Conservation (phyloP, 2,888 invertebrate genomes). For the Andrena bicolor region DNA sequence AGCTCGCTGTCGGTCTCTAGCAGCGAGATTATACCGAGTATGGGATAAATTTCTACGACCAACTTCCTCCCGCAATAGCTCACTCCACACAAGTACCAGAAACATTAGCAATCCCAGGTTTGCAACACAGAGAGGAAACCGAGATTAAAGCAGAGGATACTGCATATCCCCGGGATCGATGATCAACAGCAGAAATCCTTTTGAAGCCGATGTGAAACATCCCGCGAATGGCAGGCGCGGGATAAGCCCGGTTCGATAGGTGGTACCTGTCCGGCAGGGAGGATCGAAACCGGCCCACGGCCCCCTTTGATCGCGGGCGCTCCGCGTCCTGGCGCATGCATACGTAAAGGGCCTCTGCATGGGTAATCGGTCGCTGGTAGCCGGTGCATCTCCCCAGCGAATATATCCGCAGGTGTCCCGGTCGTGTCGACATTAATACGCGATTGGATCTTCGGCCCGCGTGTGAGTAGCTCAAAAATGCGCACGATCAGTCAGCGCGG, state of each 20-base stretch:
- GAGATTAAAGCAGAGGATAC: too few species aligned
- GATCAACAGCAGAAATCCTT: neutral
- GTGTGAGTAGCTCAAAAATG: slow-evolving; percentile 57
- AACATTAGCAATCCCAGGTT: too few species aligned
- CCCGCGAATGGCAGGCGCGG: neutral
- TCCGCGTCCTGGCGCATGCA: slow-evolving; percentile 24
- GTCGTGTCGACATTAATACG: slow-evolving; percentile 74
- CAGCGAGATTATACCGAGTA: too few species aligned
- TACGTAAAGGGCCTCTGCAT: slow-evolving; percentile 39
- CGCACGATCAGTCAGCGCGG: slow-evolving; percentile 60
- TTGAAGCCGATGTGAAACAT: neutral
- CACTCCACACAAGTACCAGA: too few species aligned
- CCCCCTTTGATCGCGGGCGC: slow-evolving; percentile 25
- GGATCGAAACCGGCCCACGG: slow-evolving; percentile 28
- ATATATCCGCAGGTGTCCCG: slow-evolving; percentile 57
- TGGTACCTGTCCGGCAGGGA: slow-evolving; percentile 10
- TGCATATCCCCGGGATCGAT: too few species aligned
- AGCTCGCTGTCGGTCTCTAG: too few species aligned
- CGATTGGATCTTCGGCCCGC: slow-evolving; percentile 65
- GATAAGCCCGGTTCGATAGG: slow-evolving; percentile 23
- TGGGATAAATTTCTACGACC: too few species aligned
- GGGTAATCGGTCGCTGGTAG: slow-evolving; percentile 37
- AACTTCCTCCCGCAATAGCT: too few species aligned
- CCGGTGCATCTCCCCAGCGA: slow-evolving; percentile 41
- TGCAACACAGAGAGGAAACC: too few species aligned